These are phyloP conservation scores for Yponomeuta malinellus DNA, from an alignment of 2,888 invertebrate genomes.

Conservation along the genomic window DNA sequence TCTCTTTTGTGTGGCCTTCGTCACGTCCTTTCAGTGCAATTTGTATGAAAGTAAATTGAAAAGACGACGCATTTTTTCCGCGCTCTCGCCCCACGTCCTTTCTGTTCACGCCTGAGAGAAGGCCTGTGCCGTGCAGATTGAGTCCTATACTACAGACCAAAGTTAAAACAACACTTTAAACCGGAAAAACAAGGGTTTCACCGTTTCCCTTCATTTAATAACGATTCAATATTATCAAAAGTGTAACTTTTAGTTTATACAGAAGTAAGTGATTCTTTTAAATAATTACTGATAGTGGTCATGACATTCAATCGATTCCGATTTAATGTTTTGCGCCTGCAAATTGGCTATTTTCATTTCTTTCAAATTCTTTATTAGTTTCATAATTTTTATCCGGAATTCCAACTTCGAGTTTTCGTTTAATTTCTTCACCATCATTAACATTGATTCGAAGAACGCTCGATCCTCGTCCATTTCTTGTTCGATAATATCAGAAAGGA, in stretches of 20 bases:
- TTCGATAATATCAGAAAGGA: conserved; percentile 28
- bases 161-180: too few relatives aligned
- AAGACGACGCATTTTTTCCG: too few relatives aligned
- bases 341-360: background rate
- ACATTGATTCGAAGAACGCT: conserved; percentile 54
- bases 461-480: conserved; percentile 56
- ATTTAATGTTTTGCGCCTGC: background rate
- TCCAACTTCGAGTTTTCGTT: conserved; percentile 43
- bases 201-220: background rate
- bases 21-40: too few relatives aligned
- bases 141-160: background rate
- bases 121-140: too few relatives aligned
- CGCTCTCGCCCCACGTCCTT: too few relatives aligned
- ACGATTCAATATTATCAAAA: background rate
- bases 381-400: conserved; percentile 52
- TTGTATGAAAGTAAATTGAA: too few relatives aligned
- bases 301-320: background rate
- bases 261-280: too few relatives aligned
- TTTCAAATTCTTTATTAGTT: conserved; percentile 38
- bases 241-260: too few relatives aligned
- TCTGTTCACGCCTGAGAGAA: too few relatives aligned
- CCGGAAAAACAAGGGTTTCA: too few relatives aligned
- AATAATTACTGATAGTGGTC: too few relatives aligned
- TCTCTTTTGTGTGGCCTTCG: too few relatives aligned
- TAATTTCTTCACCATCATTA: conserved; percentile 45